These are phyloP conservation scores for Gavialis gangeticus DNA, from an alignment of 2,113 vertebrate genomes.

Conservation along the genomic window DNA sequence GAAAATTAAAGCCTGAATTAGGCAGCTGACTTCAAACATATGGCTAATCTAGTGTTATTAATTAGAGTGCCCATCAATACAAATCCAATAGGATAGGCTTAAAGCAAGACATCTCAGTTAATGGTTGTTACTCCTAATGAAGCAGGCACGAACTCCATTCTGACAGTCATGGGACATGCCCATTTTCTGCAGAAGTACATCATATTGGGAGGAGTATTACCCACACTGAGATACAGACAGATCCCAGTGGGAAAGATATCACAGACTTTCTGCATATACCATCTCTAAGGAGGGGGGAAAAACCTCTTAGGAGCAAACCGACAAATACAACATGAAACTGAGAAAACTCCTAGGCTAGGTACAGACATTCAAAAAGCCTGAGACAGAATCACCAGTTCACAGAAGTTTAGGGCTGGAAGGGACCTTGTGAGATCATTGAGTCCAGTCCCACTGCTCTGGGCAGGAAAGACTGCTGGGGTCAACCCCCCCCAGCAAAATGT, in stretches of 20 bases:
- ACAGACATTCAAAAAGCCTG: no score
- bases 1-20: slow-evolving; percentile 1
- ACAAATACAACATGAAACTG: background rate
- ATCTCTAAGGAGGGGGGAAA: background rate
- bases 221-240: background rate
- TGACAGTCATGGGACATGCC: background rate
- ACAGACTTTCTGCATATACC: background rate
- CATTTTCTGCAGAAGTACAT: background rate
- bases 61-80: background rate
- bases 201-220: background rate
- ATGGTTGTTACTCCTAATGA: slow-evolving; percentile 23
- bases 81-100: background rate
- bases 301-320: background rate
- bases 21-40: background rate
- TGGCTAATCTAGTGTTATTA: background rate
- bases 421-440: no score
- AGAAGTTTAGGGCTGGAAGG: no score
- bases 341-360: background rate
- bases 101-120: background rate
- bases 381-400: no score
- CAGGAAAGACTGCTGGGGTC: no score
- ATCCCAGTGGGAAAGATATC: background rate
- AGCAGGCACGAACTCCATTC: background rate
- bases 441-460: no score
- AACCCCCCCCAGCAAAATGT: no score